A percentile compares a stretch with the other conserved stretches of the same genome.
phyloP scores from a whole-genome alignment of 2,113 vertebrate species.

The Dascyllus trimaculatus region DNA sequence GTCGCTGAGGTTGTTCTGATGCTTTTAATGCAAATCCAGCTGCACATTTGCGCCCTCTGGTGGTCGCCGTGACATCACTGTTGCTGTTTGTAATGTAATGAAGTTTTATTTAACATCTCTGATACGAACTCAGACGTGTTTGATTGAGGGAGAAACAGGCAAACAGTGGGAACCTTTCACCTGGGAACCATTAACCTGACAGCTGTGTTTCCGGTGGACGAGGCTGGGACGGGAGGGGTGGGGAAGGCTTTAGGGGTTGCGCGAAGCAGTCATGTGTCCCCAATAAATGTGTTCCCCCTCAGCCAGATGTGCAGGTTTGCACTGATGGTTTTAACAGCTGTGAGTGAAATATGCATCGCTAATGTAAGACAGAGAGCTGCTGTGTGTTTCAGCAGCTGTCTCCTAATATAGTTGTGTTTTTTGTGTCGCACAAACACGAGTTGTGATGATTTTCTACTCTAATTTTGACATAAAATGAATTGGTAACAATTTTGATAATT shows the following conservation, averaged over 20 bases:
- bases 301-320: conserved; percentile 74
- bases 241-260: conserved; percentile 15
- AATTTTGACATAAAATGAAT: too few species aligned
- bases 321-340: conserved; percentile 69
- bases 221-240: not conserved
- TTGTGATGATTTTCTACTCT: not conserved
- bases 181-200: conserved; percentile 68
- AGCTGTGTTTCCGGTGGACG: conserved; percentile 58
- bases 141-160: not conserved
- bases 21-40: not conserved
- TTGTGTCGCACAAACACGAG: not conserved
- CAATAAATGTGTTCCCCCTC: conserved; percentile 57
- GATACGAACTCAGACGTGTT: not conserved
- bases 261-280: conserved; percentile 65
- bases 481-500: too few species aligned
- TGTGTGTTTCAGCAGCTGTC: not conserved
- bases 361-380: conserved; percentile 64
- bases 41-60: not conserved
- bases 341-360: conserved; percentile 65
- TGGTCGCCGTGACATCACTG: not conserved
- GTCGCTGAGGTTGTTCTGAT: too few species aligned
- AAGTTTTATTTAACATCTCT: not conserved
- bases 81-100: too few species aligned
- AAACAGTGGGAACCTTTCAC: conserved; percentile 29
- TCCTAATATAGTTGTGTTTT: not conserved